Conservation (phyloP, 1,140 invertebrate genomes). For the Procambarus clarkii region DNA sequence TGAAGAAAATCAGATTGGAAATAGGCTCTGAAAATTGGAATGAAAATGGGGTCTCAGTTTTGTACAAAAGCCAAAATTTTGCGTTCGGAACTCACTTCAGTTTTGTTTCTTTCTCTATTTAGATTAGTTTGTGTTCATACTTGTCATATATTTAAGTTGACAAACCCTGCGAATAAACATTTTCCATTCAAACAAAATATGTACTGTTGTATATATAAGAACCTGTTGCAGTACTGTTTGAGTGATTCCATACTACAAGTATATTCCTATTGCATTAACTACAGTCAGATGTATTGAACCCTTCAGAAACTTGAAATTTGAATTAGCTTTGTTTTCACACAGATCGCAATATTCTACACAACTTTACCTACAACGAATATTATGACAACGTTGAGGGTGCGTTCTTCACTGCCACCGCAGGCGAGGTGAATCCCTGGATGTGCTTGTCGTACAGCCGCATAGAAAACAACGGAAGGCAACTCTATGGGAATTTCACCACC, state of each 20-base stretch:
- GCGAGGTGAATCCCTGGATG: constrained; percentile 95
- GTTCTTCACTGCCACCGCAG: constrained; percentile 90
- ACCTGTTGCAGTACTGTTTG: too few species aligned
- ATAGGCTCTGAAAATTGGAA: too few species aligned
- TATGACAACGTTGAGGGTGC: constrained; percentile 91
- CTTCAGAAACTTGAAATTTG: not conserved
- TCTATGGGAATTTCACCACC: constrained; percentile 97
- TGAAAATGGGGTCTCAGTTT: too few species aligned
- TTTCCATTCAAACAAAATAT: too few species aligned
- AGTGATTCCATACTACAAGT: not conserved
- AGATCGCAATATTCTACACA: constrained; percentile 95
- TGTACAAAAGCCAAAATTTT: too few species aligned
- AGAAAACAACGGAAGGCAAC: constrained; percentile 89
- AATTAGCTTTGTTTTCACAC: constrained; percentile 1
- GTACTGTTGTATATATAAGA: too few species aligned
- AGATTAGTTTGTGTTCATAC: too few species aligned
- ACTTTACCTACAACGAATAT: constrained; percentile 90
- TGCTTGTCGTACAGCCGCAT: constrained; percentile 93
- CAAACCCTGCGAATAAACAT: too few species aligned
- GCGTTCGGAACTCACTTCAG: too few species aligned
- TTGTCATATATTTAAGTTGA: too few species aligned
- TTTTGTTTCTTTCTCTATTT: too few species aligned
- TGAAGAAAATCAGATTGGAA: too few species aligned
- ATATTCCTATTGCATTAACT: not conserved
- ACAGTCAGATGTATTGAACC: not conserved